These are phyloP conservation scores for Lepus oiostolus DNA, from an alignment of 2,797 vertebrate species.

Conservation along the genomic window DNA sequence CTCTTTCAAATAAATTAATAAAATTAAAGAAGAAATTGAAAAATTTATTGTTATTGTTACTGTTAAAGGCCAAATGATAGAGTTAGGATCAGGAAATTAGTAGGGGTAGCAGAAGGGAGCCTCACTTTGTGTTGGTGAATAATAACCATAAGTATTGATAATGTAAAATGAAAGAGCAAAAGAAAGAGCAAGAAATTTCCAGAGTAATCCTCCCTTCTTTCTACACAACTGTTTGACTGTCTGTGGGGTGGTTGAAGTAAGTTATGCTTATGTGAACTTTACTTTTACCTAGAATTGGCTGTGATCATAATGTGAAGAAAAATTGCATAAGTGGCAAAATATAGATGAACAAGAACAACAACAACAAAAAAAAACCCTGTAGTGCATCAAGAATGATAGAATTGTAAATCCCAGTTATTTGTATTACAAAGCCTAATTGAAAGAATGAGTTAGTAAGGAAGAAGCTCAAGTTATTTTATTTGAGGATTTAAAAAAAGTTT, in stretches of 20 bases:
- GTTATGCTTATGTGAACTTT: neutral
- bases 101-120: neutral
- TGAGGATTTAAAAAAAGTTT: neutral
- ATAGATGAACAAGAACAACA: neutral
- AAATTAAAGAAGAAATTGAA: neutral
- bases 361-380: neutral
- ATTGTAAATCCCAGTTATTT: neutral
- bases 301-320: neutral
- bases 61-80: neutral
- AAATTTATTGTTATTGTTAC: neutral
- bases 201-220: neutral
- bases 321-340: neutral
- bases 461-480: neutral
- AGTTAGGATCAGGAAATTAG: constrained; percentile 31
- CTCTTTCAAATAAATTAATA: too few relatives aligned
- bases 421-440: constrained; percentile 44
- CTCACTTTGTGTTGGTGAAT: neutral
- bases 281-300: neutral
- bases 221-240: neutral
- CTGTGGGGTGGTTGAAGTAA: neutral
- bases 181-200: neutral
- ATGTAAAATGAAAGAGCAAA: neutral
- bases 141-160: neutral
- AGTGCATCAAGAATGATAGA: neutral
- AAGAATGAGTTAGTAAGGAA: neutral